These are phyloP conservation scores for Eulithis testata DNA, from an alignment of 2,888 invertebrate species.

Conservation along the genomic window DNA sequence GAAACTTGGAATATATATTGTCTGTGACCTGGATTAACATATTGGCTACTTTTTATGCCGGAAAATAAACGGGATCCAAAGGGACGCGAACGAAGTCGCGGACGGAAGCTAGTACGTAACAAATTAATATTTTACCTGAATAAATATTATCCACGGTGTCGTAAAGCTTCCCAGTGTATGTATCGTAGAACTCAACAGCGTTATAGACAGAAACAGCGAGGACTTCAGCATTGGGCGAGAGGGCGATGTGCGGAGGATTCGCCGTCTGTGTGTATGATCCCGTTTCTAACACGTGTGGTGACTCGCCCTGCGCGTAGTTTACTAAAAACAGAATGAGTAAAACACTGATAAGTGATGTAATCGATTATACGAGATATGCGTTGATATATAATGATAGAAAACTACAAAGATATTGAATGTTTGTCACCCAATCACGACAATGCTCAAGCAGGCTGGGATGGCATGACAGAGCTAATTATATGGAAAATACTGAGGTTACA, in stretches of 20 bases:
- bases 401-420: too few species aligned
- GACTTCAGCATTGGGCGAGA: conserved; percentile 92
- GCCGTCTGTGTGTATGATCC: conserved; percentile 86
- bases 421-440: too few species aligned
- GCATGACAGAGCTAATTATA: not conserved
- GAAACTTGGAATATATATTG: too few species aligned
- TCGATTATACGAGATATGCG: not conserved
- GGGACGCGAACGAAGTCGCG: too few species aligned
- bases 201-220: conserved; percentile 88
- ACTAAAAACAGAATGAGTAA: conserved; percentile 79
- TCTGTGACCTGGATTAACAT: too few species aligned
- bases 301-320: conserved; percentile 91
- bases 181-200: conserved; percentile 88
- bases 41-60: too few species aligned
- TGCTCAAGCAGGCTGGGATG: not conserved
- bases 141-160: conserved; percentile 88
- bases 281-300: conserved; percentile 88
- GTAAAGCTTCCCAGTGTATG: conserved; percentile 86
- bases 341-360: not conserved
- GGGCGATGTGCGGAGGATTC: conserved; percentile 85
- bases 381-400: not conserved
- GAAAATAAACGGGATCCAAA: too few species aligned
- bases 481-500: not conserved
- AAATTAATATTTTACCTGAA: conserved; percentile 66
- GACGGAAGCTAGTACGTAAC: too few species aligned